These are phyloP conservation scores for Serilophus lunatus DNA, from an alignment of 2,113 vertebrate genomes.

Conservation along the genomic window DNA sequence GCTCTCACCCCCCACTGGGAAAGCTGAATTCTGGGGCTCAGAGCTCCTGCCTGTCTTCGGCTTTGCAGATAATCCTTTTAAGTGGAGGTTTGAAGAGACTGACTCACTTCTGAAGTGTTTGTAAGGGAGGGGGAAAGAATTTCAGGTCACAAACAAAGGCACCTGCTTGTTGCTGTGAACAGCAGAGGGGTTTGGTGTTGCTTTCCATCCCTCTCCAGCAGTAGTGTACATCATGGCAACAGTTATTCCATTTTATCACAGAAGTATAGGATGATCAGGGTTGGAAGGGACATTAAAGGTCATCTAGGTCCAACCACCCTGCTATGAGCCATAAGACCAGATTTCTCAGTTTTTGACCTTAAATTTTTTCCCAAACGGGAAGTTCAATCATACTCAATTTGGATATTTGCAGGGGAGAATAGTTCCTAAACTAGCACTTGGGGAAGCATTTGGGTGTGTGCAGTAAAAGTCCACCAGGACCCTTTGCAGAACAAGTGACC, in stretches of 20 bases:
- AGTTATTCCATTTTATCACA: accelerated
- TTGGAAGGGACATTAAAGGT: background rate
- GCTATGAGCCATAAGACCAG: background rate
- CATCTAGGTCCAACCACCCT: background rate
- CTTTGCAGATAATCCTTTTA: background rate
- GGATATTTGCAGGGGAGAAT: background rate
- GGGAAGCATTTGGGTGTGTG: background rate
- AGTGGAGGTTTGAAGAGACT: background rate
- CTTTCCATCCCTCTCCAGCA: background rate
- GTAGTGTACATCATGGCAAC: accelerated
- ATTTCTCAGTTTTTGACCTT: background rate
- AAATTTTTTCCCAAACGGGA: background rate
- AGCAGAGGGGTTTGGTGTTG: background rate
- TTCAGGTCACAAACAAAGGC: background rate
- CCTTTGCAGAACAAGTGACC: background rate
- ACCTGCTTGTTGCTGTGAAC: background rate
- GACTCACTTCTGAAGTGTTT: background rate
- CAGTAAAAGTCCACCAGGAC: accelerated
- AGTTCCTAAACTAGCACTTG: background rate
- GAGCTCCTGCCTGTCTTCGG: background rate
- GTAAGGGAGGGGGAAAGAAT: background rate
- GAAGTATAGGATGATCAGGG: background rate
- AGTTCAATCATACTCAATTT: background rate
- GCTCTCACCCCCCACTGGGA: background rate
- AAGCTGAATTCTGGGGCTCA: background rate